Conservation (phyloP, 2,113 vertebrate genomes). For the Apodemus speciosus region DNA sequence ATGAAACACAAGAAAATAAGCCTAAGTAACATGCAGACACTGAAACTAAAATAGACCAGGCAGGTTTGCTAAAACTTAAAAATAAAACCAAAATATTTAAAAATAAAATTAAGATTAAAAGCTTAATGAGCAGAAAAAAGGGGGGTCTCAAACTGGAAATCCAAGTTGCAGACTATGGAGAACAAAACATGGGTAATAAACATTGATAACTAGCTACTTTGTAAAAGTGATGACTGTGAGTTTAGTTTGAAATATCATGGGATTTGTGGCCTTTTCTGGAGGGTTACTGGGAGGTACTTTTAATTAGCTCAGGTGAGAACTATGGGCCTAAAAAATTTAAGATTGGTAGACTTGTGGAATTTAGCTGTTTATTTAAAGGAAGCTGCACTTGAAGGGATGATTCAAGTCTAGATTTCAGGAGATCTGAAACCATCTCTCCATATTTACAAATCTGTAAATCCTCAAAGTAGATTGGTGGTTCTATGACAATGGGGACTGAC, state of each 20-base stretch:
- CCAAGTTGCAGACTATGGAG: neutral
- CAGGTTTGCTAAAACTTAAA: neutral
- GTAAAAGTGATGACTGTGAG: neutral
- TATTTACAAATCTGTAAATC: conserved; percentile 6
- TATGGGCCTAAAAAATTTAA: conserved; percentile 17
- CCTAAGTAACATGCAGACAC: neutral
- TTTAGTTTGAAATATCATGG: conserved; percentile 20
- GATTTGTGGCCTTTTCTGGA: conserved; percentile 19
- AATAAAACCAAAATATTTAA: neutral
- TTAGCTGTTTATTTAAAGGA: conserved; percentile 56
- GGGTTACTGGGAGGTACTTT: conserved; percentile 8
- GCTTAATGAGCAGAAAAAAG: neutral
- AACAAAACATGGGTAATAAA: neutral
- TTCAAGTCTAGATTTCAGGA: conserved; percentile 20
- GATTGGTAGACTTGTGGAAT: too few relatives aligned
- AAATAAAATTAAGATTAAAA: neutral
- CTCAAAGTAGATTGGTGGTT: conserved; percentile 10
- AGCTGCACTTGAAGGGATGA: neutral
- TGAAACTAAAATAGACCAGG: conserved; percentile 7
- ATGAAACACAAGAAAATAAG: conserved; percentile 12
- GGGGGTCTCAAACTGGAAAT: conserved; percentile 49
- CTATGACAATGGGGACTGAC: neutral
- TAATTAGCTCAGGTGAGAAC: conserved; percentile 34
- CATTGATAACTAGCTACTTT: neutral
- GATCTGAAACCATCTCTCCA: neutral